These are phyloP conservation scores for Aphelocoma californica DNA, from an alignment of 2,797 vertebrate genomes.

Conservation along the genomic window DNA sequence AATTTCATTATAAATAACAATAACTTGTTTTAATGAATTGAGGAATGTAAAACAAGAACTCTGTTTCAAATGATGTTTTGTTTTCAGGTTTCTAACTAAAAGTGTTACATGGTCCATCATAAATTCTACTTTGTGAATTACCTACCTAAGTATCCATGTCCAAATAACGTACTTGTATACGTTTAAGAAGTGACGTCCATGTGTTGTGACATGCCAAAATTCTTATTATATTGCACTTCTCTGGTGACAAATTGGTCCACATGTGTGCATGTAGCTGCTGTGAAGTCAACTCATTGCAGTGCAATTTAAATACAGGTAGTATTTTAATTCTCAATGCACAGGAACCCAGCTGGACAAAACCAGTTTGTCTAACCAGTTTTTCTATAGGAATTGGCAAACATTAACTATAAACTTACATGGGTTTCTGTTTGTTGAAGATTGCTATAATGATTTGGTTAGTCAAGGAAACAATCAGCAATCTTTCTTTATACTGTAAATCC, in stretches of 20 bases:
- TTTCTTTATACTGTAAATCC: neutral
- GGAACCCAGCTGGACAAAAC: neutral
- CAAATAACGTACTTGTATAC: neutral
- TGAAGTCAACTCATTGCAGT: neutral
- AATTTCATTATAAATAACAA: neutral
- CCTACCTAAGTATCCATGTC: neutral
- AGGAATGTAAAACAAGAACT: neutral
- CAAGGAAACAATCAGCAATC: neutral
- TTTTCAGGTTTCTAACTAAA: neutral
- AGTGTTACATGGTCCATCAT: neutral
- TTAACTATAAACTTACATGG: neutral
- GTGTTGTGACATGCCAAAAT: neutral
- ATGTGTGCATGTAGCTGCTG: neutral
- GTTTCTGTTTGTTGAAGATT: conserved; percentile 9
- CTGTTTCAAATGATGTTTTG: neutral
- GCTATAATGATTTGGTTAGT: neutral
- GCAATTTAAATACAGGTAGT: neutral
- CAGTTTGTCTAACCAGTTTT: neutral
- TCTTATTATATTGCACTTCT: neutral
- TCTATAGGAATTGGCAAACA: neutral
- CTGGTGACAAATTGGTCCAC: neutral
- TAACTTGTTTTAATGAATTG: neutral
- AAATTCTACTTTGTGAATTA: neutral
- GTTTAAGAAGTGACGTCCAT: neutral
- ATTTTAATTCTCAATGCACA: neutral